Evolutionary conservation across 2,797 vertebrate species (phyloP), one percentile per base, ranked within the genome.

Genomic region (Hypotaenidia philippensis): DNA sequence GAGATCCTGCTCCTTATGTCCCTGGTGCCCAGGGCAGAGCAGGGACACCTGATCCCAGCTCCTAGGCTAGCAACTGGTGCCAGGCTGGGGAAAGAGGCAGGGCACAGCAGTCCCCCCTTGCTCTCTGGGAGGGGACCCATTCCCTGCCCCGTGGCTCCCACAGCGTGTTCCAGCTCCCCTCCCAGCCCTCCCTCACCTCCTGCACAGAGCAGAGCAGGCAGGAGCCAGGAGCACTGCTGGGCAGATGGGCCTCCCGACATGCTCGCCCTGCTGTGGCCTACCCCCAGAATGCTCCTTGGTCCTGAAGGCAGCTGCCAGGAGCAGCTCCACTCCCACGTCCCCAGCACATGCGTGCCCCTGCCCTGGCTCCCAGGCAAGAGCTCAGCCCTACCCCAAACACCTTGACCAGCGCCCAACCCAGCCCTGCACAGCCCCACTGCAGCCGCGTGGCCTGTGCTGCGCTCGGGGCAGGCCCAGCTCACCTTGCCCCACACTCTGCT

Each of bases 41-140:
- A 1, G 2, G 44, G 10, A 17, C 40, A 10, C 55, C 40, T 3
- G 13, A 29, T n/a, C 26, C 74, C 50, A 52, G 15, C 36, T 20
- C 47, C 45, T 0, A 1, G 27, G 20, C 20, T 22, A 26, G 45
- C 4, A 0, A 32, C 11, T 4, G 2, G 16, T 1, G 1, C 38
- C 6, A 8, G 17, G 26, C 31, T 16, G 57, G 38, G 20, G 19
- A n/a, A 13, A 11, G 41, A 45, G 36, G n/a, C 41, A 57, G 29
- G 23, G 21, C 63, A 52, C 0, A 1, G 49, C 10, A 10, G 36
- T 36, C 36, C 10, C 36, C 36, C 36, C 36, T 36, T 36, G 36
- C 36, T 36, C 10, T 11, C 36, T 19, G 0, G 36, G 7, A 52
- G 6, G 13, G 8, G 29, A 65, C 26, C 26, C 22, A 12, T 8